phyloP scores from a whole-genome alignment of 1,140 invertebrate genomes.

The Metopolophium dirhodum region DNA sequence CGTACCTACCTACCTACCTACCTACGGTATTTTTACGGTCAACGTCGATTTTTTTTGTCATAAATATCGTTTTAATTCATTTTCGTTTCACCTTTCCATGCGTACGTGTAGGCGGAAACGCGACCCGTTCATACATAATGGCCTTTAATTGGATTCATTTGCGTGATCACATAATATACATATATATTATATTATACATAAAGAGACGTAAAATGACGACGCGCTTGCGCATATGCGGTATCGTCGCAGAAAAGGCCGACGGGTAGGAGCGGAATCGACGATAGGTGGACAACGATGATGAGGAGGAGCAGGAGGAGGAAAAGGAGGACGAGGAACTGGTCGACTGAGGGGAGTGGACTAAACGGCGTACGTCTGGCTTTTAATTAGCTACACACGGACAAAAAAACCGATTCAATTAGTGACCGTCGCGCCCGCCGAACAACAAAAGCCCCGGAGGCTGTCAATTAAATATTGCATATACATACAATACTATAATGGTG shows the following conservation, averaged over 20 bases:
- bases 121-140: neutral
- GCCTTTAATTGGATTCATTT: neutral
- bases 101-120: neutral
- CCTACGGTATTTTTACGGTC: neutral
- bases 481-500: neutral
- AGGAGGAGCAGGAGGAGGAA: neutral
- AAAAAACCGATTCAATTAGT: conserved; percentile 48
- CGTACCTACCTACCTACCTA: neutral
- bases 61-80: neutral
- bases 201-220: neutral
- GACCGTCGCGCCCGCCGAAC: neutral
- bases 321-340: neutral
- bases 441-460: conserved; percentile 39
- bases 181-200: neutral
- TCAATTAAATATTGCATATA: conserved; percentile 39
- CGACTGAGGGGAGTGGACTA: neutral
- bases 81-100: neutral
- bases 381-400: conserved; percentile 4
- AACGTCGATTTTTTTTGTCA: neutral
- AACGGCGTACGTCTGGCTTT: conserved; percentile 9
- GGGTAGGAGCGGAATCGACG: neutral
- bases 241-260: neutral
- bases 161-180: neutral
- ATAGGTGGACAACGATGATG: neutral
- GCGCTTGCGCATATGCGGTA: neutral